Percentiles rank a stretch among this genome's conserved stretches.
Conservation (phyloP, 2,797 vertebrate genomes). For the Gobionotothen gibberifrons region DNA sequence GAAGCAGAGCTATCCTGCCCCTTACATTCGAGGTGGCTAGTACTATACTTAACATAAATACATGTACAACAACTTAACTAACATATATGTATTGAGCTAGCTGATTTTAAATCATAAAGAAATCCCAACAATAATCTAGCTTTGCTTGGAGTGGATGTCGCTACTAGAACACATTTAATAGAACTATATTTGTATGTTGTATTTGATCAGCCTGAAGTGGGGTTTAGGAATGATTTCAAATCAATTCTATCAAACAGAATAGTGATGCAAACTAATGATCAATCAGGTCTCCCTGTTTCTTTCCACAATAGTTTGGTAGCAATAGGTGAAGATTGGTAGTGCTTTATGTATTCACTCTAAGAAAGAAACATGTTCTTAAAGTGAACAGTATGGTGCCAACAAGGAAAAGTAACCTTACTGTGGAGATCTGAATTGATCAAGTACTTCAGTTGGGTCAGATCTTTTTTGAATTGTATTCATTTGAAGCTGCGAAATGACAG, state of each 20-base stretch:
- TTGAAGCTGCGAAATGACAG: background rate
- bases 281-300: background rate
- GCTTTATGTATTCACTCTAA: too few species aligned
- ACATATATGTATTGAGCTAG: too few species aligned
- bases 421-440: background rate
- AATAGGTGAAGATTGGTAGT: background rate
- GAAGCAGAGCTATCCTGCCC: background rate
- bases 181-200: background rate
- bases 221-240: background rate
- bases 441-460: background rate
- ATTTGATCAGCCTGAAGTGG: conserved; percentile 1
- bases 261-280: background rate
- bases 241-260: background rate
- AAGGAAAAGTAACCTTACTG: background rate
- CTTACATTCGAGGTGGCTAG: background rate
- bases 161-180: background rate
- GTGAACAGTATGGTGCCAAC: background rate
- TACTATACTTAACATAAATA: background rate
- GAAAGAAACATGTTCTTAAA: background rate
- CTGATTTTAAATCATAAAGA: background rate
- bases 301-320: background rate
- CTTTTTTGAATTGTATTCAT: background rate
- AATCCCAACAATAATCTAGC: background rate
- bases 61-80: too few species aligned
- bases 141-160: too few species aligned